phyloP scores from a whole-genome alignment of 2,113 vertebrate genomes.

The Pelmatolapia mariae region DNA sequence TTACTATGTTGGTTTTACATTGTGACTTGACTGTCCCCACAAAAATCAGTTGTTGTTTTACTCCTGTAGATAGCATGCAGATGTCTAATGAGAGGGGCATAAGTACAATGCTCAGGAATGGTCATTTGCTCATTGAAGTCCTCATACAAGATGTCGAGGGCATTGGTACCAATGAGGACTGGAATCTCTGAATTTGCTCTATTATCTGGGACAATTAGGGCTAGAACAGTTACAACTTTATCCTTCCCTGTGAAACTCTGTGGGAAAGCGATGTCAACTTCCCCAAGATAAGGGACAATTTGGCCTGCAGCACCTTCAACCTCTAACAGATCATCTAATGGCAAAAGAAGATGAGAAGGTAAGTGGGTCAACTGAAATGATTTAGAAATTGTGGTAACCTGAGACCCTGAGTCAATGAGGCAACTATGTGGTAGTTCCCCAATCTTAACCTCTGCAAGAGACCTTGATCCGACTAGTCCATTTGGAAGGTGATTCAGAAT shows the following conservation, averaged over 20 bases:
- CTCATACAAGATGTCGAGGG: rapidly evolving
- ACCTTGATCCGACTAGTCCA: rapidly evolving
- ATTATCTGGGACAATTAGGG: rapidly evolving
- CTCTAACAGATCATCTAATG: not conserved
- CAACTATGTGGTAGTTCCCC: not conserved
- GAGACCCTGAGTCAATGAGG: not conserved
- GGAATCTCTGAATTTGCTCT: rapidly evolving
- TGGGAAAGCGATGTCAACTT: not conserved
- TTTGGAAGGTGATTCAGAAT: rapidly evolving
- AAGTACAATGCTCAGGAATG: not conserved
- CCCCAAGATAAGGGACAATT: not conserved
- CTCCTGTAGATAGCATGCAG: not conserved
- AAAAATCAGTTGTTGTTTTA: not conserved
- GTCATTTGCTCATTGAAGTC: not conserved
- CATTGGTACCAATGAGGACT: not conserved
- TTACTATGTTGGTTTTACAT: not conserved
- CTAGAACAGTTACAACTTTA: rapidly evolving
- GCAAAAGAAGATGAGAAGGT: not conserved
- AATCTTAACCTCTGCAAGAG: not conserved
- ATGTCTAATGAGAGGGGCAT: not conserved
- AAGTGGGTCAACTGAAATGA: not conserved
- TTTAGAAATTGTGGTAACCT: not conserved
- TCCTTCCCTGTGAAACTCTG: not conserved
- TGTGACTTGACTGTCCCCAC: not conserved
- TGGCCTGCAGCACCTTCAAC: not conserved